These are phyloP conservation scores for Cydia amplana DNA, from an alignment of 1,140 invertebrate species.

Conservation along the genomic window DNA sequence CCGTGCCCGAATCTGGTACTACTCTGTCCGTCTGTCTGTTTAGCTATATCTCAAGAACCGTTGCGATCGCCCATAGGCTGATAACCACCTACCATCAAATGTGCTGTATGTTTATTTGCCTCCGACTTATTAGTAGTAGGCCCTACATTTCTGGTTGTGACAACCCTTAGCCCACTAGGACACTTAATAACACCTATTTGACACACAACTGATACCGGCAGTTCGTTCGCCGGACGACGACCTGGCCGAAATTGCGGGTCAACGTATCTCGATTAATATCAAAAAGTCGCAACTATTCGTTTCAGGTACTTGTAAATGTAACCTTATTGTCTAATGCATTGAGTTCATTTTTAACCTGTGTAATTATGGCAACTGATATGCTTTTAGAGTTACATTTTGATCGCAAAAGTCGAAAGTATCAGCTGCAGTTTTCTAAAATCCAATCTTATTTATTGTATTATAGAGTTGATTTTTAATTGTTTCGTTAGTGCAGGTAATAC, in stretches of 20 bases:
- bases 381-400: background rate
- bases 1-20: too few species aligned
- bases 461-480: background rate
- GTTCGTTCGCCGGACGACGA: conserved; percentile 25
- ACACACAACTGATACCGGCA: background rate
- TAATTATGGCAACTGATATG: background rate
- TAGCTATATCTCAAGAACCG: too few species aligned
- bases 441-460: background rate
- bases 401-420: background rate
- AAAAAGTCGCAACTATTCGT: background rate
- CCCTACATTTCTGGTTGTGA: background rate
- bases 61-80: too few species aligned
- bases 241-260: conserved; percentile 25
- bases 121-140: too few species aligned
- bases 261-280: conserved; percentile 8
- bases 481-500: background rate
- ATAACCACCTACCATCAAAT: too few species aligned
- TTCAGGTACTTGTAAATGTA: background rate
- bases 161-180: background rate
- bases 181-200: background rate
- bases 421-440: background rate
- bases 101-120: too few species aligned
- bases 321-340: background rate
- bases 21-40: too few species aligned
- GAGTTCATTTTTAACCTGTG: background rate